phyloP scores from a whole-genome alignment of 2,797 vertebrate species.

The Trachurus trachurus region DNA sequence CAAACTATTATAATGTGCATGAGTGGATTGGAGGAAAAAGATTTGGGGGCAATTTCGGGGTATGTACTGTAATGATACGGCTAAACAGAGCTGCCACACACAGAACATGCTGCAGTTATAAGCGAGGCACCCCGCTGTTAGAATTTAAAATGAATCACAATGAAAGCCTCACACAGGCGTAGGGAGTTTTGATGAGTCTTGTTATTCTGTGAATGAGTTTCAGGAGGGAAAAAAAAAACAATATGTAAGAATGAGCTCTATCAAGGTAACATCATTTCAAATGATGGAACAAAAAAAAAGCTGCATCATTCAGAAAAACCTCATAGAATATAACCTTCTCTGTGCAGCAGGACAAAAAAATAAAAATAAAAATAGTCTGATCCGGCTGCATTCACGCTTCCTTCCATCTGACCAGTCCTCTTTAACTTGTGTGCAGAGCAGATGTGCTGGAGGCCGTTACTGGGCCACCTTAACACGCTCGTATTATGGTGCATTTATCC shows the following conservation, averaged over 20 bases:
- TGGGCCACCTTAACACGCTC: neutral
- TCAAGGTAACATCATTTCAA: neutral
- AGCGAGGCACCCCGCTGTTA: neutral
- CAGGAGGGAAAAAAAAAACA: neutral
- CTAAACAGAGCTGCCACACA: constrained; percentile 23
- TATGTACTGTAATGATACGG: neutral
- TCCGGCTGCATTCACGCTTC: neutral
- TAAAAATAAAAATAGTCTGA: neutral
- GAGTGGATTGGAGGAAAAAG: constrained; percentile 1
- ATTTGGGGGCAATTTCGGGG: constrained; percentile 28
- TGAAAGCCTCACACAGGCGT: constrained; percentile 28
- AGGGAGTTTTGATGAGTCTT: neutral
- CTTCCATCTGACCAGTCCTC: neutral
- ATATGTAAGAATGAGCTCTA: neutral
- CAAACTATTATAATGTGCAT: neutral
- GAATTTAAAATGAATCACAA: constrained; percentile 47
- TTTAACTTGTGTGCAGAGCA: neutral
- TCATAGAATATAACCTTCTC: neutral
- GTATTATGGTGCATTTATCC: constrained; percentile 13
- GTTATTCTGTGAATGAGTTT: neutral
- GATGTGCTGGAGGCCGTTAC: neutral
- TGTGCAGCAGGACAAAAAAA: neutral
- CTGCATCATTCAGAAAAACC: neutral
- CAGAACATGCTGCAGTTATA: constrained; percentile 8
- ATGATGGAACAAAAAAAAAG: neutral